A percentile compares a stretch with the other conserved stretches of the same genome.
phyloP scores from a whole-genome alignment of 92 coral and sea anemone genomes.

The Epizoanthus illoricatus region DNA sequence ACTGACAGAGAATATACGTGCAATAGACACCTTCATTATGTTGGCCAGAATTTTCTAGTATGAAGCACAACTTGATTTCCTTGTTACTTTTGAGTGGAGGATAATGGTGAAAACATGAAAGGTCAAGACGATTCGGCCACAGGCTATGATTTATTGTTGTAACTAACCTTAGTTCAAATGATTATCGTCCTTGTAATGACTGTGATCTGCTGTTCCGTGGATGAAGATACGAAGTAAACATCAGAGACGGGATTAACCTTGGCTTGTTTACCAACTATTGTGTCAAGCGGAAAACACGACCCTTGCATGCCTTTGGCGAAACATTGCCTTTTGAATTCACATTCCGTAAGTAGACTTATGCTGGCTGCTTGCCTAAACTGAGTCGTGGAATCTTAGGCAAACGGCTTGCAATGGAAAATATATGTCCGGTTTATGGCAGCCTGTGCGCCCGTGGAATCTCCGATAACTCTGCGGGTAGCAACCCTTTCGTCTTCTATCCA shows the following conservation, averaged over 20 bases:
- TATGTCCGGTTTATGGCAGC: neutral
- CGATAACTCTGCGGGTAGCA: neutral
- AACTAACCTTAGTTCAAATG: neutral
- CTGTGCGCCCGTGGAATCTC: neutral
- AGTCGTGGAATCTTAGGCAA: neutral
- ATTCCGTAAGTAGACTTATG: neutral
- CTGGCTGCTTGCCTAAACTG: neutral
- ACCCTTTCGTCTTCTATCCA: neutral
- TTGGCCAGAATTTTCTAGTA: too few species aligned
- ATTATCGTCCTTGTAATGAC: neutral
- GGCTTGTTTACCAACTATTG: slow-evolving; percentile 1
- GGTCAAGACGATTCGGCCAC: neutral
- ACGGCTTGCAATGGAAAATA: neutral
- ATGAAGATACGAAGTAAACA: neutral
- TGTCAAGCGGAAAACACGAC: neutral
- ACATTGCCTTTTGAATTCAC: neutral
- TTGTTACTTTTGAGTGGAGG: neutral
- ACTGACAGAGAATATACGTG: neutral
- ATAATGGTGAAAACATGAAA: neutral
- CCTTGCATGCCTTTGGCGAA: neutral
- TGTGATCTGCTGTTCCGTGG: neutral
- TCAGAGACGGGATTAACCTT: too few species aligned
- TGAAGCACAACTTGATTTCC: neutral
- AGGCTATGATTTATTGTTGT: neutral
- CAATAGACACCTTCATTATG: too few species aligned